Base-by-base conservation (phyloP, 2,113 vertebrate genomes). In the Entomyzon cyanotis region DNA sequence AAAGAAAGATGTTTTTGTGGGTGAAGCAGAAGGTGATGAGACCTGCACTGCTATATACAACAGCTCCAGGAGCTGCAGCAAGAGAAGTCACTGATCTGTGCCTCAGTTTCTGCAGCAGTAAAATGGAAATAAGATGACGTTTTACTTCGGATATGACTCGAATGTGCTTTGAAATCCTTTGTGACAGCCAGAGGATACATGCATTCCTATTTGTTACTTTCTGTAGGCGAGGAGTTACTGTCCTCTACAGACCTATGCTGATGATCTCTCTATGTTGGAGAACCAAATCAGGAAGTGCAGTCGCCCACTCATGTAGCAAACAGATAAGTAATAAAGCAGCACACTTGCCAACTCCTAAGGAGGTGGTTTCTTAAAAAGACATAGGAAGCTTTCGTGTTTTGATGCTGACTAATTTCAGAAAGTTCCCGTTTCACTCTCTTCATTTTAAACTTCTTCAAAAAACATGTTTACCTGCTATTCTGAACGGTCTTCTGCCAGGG, bases 321-420 rank as follows among this genome's bases (percentile, higher is more conserved):
- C 73, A 94, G 93, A 96, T 94, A 95, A 96, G 92, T 93, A 96
- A 96, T 94, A 95, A 97, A 96, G 94, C 93, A 71, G 86, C 11
- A 24, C 88, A 79, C 95, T 96, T 97, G 94, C 95, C 94, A 96
- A 96, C 76, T 90, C 52, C 86, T 93, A 96, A 95, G 92, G 93
- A 97, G 95, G 94, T 93, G 93, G 95, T 94, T 97, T 96, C 95
- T 96, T 96, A 97, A 96, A 94, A 94, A 93, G 93, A 95, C 92
- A 97, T 84, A 82, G 93, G 92, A 93, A 97, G 95, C 94, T 81
- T 96, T 96, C 49, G 5, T 96, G 90, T 88, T 93, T 87, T 85
- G 90, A 95, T 96, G 84, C 84, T 97, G 79, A 95, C 93, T 97
- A 97, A 96, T 95, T 96, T 96, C 93, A 95, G 93, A 95, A 93